Evolutionary conservation across 2,113 vertebrate species (phyloP).

Genomic region (Mesembrinibis cayennensis): DNA sequence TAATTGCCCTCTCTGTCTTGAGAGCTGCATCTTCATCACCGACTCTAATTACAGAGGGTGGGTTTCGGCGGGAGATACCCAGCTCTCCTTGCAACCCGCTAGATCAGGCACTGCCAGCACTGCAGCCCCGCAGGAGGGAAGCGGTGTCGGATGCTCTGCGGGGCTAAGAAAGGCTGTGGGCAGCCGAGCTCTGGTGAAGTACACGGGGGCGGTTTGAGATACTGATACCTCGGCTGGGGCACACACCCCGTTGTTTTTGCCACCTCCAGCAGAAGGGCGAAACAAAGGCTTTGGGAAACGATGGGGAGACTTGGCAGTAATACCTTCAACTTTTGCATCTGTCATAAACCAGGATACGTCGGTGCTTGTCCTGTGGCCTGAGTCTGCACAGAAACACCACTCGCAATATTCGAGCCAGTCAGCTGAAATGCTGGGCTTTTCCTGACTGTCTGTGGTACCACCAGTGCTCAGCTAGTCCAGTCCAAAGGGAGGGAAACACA

Average conservation of each 20-base stretch:
- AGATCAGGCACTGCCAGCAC: not conserved
- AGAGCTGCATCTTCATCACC: not conserved
- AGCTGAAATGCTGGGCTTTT: not conserved
- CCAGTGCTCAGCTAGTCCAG: not conserved
- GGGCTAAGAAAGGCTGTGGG: not conserved
- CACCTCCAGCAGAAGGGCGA: not conserved
- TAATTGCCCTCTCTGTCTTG: not conserved
- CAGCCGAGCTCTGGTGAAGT: not conserved
- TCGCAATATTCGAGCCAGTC: not conserved
- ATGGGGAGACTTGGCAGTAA: not conserved
- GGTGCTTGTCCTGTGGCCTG: not conserved
- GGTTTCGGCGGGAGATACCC: not conserved
- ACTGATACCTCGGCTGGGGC: accelerated
- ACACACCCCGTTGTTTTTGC: accelerated
- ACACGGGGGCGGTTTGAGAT: not conserved
- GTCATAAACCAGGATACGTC: not conserved
- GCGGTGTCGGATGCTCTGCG: accelerated
- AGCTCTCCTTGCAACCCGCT: not conserved
- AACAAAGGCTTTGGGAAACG: not conserved
- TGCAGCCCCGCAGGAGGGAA: not conserved
- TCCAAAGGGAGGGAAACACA: not conserved
- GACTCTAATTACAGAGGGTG: not conserved
- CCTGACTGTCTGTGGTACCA: not conserved
- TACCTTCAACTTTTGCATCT: not conserved
- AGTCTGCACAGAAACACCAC: not conserved